Evolutionary conservation across 2,797 vertebrate genomes (phyloP).

Genomic region (Mastacembelus armatus): DNA sequence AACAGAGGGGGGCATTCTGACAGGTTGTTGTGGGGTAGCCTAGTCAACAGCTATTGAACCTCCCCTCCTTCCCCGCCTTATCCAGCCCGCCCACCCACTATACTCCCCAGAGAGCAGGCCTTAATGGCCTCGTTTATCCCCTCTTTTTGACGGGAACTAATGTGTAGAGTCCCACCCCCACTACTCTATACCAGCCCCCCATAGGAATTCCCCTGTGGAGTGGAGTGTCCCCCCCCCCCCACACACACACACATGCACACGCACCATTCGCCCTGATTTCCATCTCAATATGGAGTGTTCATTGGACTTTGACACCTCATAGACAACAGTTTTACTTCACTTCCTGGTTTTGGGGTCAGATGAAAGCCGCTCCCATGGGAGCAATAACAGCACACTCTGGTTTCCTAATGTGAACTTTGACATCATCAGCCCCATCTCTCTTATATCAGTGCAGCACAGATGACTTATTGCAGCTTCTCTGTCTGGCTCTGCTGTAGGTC

Average conservation of each 20-base stretch:
- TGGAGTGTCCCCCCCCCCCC: conserved; percentile 69
- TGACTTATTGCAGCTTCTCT: background rate
- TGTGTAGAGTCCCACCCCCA: conserved; percentile 62
- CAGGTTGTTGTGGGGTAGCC: conserved; percentile 83
- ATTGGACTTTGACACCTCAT: conserved; percentile 84
- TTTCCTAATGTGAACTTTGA: conserved; percentile 74
- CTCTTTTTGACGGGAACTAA: conserved; percentile 81
- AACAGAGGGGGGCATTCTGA: conserved; percentile 80
- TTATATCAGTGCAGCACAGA: background rate
- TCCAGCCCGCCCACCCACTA: conserved; percentile 78
- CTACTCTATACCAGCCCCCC: conserved; percentile 65
- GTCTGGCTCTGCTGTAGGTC: background rate
- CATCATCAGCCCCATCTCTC: conserved; percentile 30
- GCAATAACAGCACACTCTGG: conserved; percentile 60
- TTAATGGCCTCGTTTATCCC: conserved; percentile 83
- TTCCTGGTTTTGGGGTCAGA: conserved; percentile 82
- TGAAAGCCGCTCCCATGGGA: conserved; percentile 70
- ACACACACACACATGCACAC: too few relatives aligned
- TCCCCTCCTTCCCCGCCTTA: conserved; percentile 55
- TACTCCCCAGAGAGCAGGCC: conserved; percentile 74
- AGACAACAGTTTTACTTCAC: conserved; percentile 78
- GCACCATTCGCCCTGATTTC: conserved; percentile 76
- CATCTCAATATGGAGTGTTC: conserved; percentile 80
- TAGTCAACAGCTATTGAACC: conserved; percentile 81
- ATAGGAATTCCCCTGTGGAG: conserved; percentile 78